These are phyloP conservation scores for Drosophila mimetica DNA, from an alignment of 2,888 invertebrate species.

Conservation along the genomic window DNA sequence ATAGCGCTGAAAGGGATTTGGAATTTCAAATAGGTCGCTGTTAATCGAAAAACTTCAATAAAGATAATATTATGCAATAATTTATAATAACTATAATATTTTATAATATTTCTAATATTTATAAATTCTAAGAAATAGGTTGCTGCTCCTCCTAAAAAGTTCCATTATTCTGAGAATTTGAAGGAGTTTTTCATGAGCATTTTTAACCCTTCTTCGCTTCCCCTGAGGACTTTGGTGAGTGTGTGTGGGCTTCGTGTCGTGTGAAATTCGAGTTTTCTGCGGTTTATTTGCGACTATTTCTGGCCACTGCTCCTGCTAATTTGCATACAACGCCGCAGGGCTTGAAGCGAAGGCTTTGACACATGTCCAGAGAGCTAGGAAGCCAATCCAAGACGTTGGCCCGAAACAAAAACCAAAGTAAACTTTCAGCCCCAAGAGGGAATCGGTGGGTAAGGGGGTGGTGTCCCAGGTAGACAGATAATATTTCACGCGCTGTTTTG, in stretches of 20 bases:
- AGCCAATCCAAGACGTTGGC: slow-evolving; percentile 56
- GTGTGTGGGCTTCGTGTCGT: slow-evolving; percentile 42
- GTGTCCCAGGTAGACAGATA: slow-evolving; percentile 68
- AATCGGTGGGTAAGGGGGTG: neutral
- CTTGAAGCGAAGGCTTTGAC: slow-evolving; percentile 67
- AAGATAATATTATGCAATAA: too few species aligned
- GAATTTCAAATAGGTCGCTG: fast-evolving
- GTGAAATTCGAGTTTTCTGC: slow-evolving; percentile 12
- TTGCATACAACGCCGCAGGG: slow-evolving; percentile 58
- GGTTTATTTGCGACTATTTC: slow-evolving; percentile 55
- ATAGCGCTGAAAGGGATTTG: neutral
- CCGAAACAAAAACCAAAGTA: slow-evolving; percentile 46
- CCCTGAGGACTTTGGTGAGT: slow-evolving; percentile 6
- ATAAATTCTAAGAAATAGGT: too few species aligned
- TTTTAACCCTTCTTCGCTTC: neutral
- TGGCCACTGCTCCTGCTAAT: slow-evolving; percentile 53
- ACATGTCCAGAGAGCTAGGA: slow-evolving; percentile 63
- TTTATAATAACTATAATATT: too few species aligned
- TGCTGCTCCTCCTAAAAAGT: neutral
- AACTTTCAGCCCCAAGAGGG: slow-evolving; percentile 20
- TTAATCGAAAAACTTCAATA: too few species aligned
- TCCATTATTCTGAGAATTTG: neutral
- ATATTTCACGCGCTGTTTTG: slow-evolving; percentile 79
- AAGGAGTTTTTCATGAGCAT: neutral
- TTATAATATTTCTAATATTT: too few species aligned